Conservation (phyloP, 2,797 vertebrate genomes). For the Pseudomugil tenellus region DNA sequence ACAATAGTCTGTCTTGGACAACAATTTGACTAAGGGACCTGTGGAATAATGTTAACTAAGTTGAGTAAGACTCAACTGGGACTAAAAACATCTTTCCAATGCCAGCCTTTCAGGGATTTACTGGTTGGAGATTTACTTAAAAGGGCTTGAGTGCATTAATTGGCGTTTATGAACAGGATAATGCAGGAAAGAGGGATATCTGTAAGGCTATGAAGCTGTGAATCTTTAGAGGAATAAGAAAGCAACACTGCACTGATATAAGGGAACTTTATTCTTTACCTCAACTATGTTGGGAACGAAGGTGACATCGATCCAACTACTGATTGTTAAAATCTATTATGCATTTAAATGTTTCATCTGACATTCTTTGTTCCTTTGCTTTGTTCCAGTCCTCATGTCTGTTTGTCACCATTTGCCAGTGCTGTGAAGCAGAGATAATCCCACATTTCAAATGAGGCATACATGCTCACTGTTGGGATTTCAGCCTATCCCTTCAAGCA, state of each 20-base stretch:
- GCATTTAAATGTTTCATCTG: slow-evolving; percentile 66
- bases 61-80: slow-evolving; percentile 28
- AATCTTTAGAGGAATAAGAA: slow-evolving; percentile 41
- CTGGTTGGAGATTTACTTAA: slow-evolving; percentile 47
- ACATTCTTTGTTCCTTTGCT: slow-evolving; percentile 31
- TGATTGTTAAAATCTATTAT: slow-evolving; percentile 68
- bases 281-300: slow-evolving; percentile 50
- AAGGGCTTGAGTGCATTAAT: slow-evolving; percentile 55
- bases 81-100: slow-evolving; percentile 37
- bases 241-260: slow-evolving; percentile 65
- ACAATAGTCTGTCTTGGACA: slow-evolving; percentile 79
- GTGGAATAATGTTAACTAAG: slow-evolving; percentile 11
- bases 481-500: slow-evolving; percentile 16
- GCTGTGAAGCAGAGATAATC: slow-evolving; percentile 21
- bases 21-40: slow-evolving; percentile 26
- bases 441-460: slow-evolving; percentile 6
- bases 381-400: slow-evolving; percentile 20
- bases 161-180: slow-evolving; percentile 43
- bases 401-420: slow-evolving; percentile 14
- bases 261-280: slow-evolving; percentile 45
- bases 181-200: slow-evolving; percentile 42
- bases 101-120: slow-evolving; percentile 69
- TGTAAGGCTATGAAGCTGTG: slow-evolving; percentile 41
- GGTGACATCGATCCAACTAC: slow-evolving; percentile 50
- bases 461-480: slow-evolving; percentile 13